A percentile compares a stretch with the other conserved stretches of the same genome.
phyloP scores from a whole-genome alignment of 2,888 invertebrate species.

The Heliconius aoede region DNA sequence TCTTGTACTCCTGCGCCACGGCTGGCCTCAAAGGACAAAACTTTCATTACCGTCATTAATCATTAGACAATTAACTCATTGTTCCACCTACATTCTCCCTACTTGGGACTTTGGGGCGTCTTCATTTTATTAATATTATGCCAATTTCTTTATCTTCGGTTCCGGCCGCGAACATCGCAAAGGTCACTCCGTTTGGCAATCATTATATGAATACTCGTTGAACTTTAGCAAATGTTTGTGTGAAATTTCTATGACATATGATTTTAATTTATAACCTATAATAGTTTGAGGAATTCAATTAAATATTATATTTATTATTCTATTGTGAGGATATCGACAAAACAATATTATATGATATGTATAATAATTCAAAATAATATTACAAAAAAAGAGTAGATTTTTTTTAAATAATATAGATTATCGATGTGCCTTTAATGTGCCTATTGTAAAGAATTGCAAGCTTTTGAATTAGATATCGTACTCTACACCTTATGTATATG shows the following conservation, averaged over 20 bases:
- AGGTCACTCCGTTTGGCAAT: constrained; percentile 57
- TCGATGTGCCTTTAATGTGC: too few species aligned
- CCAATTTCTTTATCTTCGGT: constrained; percentile 52
- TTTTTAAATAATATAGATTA: too few species aligned
- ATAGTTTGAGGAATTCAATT: neutral
- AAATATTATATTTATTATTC: neutral
- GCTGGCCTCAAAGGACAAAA: neutral
- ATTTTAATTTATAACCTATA: constrained; percentile 18
- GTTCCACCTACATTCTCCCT: neutral
- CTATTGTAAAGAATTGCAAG: neutral
- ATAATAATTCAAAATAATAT: too few species aligned
- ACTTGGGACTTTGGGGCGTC: constrained; percentile 29
- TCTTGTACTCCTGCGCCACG: too few species aligned
- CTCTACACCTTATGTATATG: neutral
- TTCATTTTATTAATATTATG: constrained; percentile 51
- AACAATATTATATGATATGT: too few species aligned
- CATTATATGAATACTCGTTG: constrained; percentile 42
- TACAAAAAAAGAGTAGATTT: too few species aligned
- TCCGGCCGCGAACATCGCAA: constrained; percentile 55
- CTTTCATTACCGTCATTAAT: neutral
- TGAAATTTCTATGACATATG: constrained; percentile 28
- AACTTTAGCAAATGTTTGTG: constrained; percentile 42
- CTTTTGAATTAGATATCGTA: neutral
- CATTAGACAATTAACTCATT: neutral
- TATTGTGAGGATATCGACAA: neutral